Base-by-base conservation (phyloP, 2,888 invertebrate genomes). In the Carpatolechia fugitivella region DNA sequence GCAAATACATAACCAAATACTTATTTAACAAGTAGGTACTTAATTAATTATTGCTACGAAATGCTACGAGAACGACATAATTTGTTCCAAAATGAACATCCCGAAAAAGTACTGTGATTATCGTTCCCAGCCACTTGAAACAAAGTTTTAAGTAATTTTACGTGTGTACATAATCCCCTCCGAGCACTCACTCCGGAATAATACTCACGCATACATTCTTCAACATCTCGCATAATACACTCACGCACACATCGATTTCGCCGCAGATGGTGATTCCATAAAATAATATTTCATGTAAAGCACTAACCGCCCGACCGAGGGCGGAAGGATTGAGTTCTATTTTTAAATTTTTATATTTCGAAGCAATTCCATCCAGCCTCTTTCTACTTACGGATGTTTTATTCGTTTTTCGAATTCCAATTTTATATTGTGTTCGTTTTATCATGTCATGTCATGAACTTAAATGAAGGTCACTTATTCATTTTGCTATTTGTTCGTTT, bases 231-330 rank as follows among this genome's bases (percentile, higher is more conserved):
- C 63, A 30, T 46, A 59, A 60, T 65, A 63, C 69, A 72, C 67
- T 57, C 71, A 77, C 84, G 63, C 86, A 85, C 82, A 84, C 82
- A 80, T 63, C 55, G 63, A 65, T 63, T 62, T 66, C 53, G 78
- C 74, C 84, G 87, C 89, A 90, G 89, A 90, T 90, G 90, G 85
- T 88, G 87, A 89, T 88, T 88, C 87, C 88, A 88, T 90, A 88
- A 89, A 90, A 88, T 89, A 89, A 88, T 89, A 90, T 90, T 89
- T 89, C 89, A 88, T 89, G 89, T 90, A 88, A 88, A 88, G 85
- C 85, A 85, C 85, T 84, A 86, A 85, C 84, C 80, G 78, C 69
- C 69, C 76, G 80, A 76, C 81, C 80, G 86, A 86, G 89, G 89
- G 88, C 87, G 89, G 89, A 90, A 90, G 89, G 89, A 88, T 88